Evolutionary conservation across 2,888 invertebrate species (phyloP), one percentile per base, ranked within the genome.

Genomic region (Microdon myrmicae): DNA sequence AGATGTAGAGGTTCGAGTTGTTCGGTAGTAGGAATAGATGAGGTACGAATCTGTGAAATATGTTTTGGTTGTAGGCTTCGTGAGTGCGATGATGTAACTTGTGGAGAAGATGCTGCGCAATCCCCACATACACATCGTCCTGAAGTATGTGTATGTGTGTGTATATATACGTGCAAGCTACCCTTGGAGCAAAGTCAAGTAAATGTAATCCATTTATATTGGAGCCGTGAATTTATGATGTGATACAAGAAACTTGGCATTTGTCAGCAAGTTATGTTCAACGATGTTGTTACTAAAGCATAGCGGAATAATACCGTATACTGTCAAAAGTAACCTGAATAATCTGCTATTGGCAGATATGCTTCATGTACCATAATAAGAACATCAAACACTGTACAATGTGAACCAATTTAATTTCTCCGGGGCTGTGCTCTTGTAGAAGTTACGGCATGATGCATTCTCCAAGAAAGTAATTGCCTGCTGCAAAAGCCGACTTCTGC

Each of bases 241-340:
- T 28, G 35, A 13, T 45, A 34, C 34, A 43, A 47, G 51, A 53
- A 64, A 58, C 32, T 64, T 64, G 64, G 58, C 58, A 64, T 51
- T 58, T 58, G 64, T 64, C 64, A 58, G 51, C 51, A 64, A 64
- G 64, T 58, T 64, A 53, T 64, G 64, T 58, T 56, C n/a, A n/a
- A n/a, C n/a, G n/a, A n/a, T n/a, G n/a, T n/a, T n/a, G n/a, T n/a
- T n/a, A n/a, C n/a, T n/a, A n/a, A n/a, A n/a, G n/a, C n/a, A n/a
- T n/a, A n/a, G n/a, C n/a, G n/a, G n/a, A n/a, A n/a, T n/a, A n/a
- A n/a, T n/a, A n/a, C n/a, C n/a, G n/a, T n/a, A n/a, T n/a, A n/a
- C n/a, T n/a, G n/a, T n/a, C n/a, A n/a, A n/a, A n/a, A n/a, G n/a
- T n/a, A n/a, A n/a, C n/a, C n/a, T n/a, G n/a, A n/a, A n/a, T n/a